Conservation (phyloP, 2,113 vertebrate genomes). For the Ciconia boyciana region DNA sequence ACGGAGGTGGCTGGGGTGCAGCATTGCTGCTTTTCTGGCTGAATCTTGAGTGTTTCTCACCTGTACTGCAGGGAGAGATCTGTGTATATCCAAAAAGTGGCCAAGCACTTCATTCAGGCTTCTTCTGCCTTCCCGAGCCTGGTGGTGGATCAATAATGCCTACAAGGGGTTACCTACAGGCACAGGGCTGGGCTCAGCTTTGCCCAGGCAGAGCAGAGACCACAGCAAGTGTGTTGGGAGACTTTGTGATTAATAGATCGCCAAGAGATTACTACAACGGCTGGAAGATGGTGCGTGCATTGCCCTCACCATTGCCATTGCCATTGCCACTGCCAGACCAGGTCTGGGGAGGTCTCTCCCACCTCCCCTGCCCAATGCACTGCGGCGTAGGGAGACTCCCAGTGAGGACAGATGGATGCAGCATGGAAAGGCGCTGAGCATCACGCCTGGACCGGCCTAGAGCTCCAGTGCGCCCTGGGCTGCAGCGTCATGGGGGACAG, state of each 20-base stretch:
- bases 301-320: background rate
- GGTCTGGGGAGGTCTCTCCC: background rate
- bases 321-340: background rate
- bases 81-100: accelerated
- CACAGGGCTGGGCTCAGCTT: background rate
- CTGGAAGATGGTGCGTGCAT: accelerated
- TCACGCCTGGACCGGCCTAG: accelerated
- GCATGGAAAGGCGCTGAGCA: background rate
- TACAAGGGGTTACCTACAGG: accelerated
- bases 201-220: background rate
- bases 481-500: accelerated
- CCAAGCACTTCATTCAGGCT: background rate
- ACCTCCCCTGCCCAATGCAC: background rate
- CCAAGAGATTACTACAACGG: accelerated
- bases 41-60: background rate
- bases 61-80: background rate
- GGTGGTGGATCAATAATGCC: too few species aligned
- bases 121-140: background rate
- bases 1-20: accelerated
- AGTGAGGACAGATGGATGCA: background rate
- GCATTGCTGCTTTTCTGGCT: background rate
- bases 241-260: accelerated
- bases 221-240: background rate
- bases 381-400: background rate
- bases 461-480: background rate